Base-by-base conservation (phyloP, 2,113 vertebrate species). In the Mesocricetus auratus region DNA sequence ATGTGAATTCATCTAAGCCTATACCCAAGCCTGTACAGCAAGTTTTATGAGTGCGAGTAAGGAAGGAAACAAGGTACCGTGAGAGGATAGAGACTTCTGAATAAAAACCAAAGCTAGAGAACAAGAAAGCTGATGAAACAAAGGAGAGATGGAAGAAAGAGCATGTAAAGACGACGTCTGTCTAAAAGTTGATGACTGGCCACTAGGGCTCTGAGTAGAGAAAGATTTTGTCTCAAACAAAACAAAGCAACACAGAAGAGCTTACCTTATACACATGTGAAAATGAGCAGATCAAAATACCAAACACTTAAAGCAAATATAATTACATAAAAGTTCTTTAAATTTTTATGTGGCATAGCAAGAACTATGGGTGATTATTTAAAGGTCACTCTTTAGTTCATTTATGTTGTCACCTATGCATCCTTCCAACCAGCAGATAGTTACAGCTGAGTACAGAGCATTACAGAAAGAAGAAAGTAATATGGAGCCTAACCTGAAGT, bases 221-320 rank as follows among this genome's bases (percentile, higher is more conserved):
- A 31, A 62, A 83, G 19, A 31, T 17, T 26, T 62, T 45, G 47
- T 45, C 58, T 45, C n/a, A 79, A 86, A 24, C 39, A 92, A 86
- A 74, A 36, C 53, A 66, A 95, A 92, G 24, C 69, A 39, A 75
- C 29, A 26, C 33, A 53, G 1, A 53, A 56, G 15, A 88, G 6
- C 74, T 77, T 29, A 9, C 50, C 58, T 31, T 39, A 71, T 19
- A 71, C 12, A 74, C 33, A 58, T 47, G 78, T 3, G 36, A 39
- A 73, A 92, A 92, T 31, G 50, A 21, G 3, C 75, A 50, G n/a
- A 89, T 58, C 91, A 39, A 73, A 79, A 96, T 73, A 64, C 47
- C 24, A 69, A 87, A 77, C 11, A 39, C 56, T 73, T 73, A 71
- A 71, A 89, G 45, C 11, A 95, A 47, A 71, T 83, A 53, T 24